Percentiles rank a stretch among this genome's conserved stretches.
phyloP scores from a whole-genome alignment of 53 echinoderm and acorn worm species.

The Holothuria leucospilota region DNA sequence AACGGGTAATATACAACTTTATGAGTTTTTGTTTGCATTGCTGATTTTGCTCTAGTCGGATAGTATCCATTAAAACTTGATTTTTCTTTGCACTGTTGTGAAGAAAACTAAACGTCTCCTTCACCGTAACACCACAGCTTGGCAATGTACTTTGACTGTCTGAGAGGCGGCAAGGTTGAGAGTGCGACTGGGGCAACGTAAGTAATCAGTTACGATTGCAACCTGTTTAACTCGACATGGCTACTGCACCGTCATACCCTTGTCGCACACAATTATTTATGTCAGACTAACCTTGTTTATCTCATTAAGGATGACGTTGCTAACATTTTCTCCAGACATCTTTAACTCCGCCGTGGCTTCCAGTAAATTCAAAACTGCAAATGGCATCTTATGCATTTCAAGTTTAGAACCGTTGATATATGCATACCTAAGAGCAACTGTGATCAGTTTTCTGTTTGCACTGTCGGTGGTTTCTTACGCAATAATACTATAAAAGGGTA shows the following conservation, averaged over 20 bases:
- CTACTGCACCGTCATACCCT: no score
- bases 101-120: slow-evolving; percentile 28
- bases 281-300: background rate
- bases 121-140: slow-evolving; percentile 27
- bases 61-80: background rate
- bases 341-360: background rate
- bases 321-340: slow-evolving; percentile 7
- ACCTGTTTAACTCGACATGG: background rate
- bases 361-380: no score
- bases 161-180: slow-evolving; percentile 28
- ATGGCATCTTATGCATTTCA: no score
- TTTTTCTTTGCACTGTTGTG: slow-evolving; percentile 42
- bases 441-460: no score
- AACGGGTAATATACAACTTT: slow-evolving; percentile 2
- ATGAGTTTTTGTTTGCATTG: slow-evolving; percentile 9
- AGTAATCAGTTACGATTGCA: slow-evolving; percentile 26
- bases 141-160: slow-evolving; percentile 24
- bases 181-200: slow-evolving; percentile 35
- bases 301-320: slow-evolving; percentile 9
- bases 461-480: no score
- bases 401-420: no score
- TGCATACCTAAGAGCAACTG: no score
- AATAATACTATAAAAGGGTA: no score
- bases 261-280: background rate
- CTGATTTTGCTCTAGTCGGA: background rate